A percentile compares a stretch with the other conserved stretches of the same genome.
Evolutionary conservation across 2,113 vertebrate genomes (phyloP).

Genomic region (Romanogobio albipinnatus): DNA sequence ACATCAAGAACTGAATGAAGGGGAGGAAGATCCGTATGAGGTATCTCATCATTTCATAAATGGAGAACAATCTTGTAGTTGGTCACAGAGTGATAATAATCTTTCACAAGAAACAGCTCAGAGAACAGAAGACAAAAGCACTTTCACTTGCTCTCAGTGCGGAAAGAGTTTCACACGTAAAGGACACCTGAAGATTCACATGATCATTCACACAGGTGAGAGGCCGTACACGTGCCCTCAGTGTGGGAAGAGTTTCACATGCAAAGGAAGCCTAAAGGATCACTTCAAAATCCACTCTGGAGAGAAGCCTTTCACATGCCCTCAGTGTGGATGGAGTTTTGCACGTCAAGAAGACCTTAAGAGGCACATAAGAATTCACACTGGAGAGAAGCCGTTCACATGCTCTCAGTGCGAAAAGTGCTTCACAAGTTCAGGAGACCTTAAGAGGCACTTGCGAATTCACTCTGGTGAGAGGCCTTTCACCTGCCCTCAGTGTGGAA

Average conservation of each 20-base stretch:
- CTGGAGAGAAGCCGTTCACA: conserved; percentile 1
- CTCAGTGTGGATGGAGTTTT: conserved; percentile 24
- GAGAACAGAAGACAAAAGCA: background rate
- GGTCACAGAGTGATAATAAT: background rate
- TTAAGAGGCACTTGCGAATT: conserved; percentile 1
- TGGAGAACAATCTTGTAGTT: background rate
- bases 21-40: background rate
- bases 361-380: conserved; percentile 14
- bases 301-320: conserved; percentile 7
- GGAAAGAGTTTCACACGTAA: conserved; percentile 28
- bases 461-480: conserved; percentile 21
- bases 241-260: conserved; percentile 1
- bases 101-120: background rate
- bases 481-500: conserved; percentile 1
- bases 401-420: background rate
- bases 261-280: conserved; percentile 30
- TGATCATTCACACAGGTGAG: conserved; percentile 22
- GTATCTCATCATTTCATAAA: background rate
- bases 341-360: conserved; percentile 22
- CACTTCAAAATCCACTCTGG: conserved; percentile 23
- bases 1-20: background rate
- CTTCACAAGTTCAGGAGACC: conserved; percentile 20
- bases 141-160: background rate
- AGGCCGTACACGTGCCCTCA: conserved; percentile 14
- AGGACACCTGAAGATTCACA: conserved; percentile 22